Conservation (phyloP, 2,113 vertebrate genomes). For the Columba livia region DNA sequence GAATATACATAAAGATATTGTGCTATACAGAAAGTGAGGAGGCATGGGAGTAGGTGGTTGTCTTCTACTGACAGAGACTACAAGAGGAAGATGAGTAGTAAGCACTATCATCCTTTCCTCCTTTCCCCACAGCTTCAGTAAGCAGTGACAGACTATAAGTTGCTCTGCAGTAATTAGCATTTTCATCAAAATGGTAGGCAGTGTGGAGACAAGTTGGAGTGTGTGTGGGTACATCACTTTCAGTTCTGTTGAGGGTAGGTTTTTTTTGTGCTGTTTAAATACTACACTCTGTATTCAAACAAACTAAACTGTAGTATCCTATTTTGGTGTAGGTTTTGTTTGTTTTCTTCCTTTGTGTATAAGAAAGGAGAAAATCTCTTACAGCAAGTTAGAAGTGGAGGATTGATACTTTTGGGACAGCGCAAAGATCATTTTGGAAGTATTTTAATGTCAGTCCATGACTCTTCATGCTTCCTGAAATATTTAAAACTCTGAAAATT, state of each 20-base stretch:
- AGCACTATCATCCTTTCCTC: neutral
- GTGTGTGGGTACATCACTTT: neutral
- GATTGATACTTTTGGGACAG: neutral
- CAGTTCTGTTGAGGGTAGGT: neutral
- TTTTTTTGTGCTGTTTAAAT: neutral
- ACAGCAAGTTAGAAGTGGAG: neutral
- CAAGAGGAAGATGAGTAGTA: neutral
- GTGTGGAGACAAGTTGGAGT: neutral
- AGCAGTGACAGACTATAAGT: neutral
- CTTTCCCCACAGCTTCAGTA: neutral
- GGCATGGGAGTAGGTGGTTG: neutral
- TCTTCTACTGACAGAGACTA: neutral
- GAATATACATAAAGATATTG: fast-evolving
- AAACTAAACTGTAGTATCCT: neutral
- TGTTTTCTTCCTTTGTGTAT: neutral
- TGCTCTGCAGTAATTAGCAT: neutral
- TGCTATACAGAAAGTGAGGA: neutral
- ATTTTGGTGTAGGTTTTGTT: neutral
- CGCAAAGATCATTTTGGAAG: neutral
- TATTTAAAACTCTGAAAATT: neutral
- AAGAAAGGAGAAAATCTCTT: neutral
- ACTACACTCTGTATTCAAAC: neutral
- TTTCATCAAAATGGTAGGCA: neutral
- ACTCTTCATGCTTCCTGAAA: neutral
- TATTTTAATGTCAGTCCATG: neutral